Percentiles rank a stretch among this genome's conserved stretches.
Conservation (phyloP, 2,888 invertebrate species). For the Pseudoips prasinana region DNA sequence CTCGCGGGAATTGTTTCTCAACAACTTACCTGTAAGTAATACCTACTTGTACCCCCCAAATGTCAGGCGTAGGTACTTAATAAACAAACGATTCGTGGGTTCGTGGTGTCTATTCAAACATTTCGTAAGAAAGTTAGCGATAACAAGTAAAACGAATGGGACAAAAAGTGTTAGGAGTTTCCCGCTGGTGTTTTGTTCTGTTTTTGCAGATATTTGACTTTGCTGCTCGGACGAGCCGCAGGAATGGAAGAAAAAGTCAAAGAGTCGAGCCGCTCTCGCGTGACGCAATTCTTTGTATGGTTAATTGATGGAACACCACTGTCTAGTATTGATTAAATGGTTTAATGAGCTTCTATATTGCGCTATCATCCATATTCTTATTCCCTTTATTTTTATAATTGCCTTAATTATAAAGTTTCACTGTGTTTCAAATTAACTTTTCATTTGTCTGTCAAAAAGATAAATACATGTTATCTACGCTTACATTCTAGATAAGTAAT, state of each 20-base stretch:
- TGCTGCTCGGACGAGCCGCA: slow-evolving; percentile 1
- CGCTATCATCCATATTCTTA: too few relatives aligned
- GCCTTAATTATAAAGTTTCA: too few relatives aligned
- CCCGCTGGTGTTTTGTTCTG: slow-evolving; percentile 3
- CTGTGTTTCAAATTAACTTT: too few relatives aligned
- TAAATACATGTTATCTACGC: too few relatives aligned
- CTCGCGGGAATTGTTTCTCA: slow-evolving; percentile 20
- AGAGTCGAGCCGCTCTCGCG: background rate
- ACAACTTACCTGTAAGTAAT: slow-evolving; percentile 31
- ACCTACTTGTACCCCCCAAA: slow-evolving; percentile 20
- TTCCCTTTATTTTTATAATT: too few relatives aligned
- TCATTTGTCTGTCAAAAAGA: too few relatives aligned
- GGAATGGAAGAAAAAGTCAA: slow-evolving; percentile 4
- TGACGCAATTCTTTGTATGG: slow-evolving; percentile 7
- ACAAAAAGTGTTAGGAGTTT: background rate
- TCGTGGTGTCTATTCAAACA: slow-evolving; percentile 23
- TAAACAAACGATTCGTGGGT: slow-evolving; percentile 21
- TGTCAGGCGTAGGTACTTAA: slow-evolving; percentile 26
- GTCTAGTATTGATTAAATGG: too few relatives aligned
- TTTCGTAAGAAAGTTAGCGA: slow-evolving; percentile 2
- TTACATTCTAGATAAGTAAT: too few relatives aligned
- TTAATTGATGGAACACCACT: too few relatives aligned
- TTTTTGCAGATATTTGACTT: slow-evolving; percentile 3
- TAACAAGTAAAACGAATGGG: background rate
- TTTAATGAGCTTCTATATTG: too few relatives aligned